Percentiles rank a stretch among this genome's conserved stretches.
Evolutionary conservation across 2,797 vertebrate species (phyloP).

Genomic region (Cynopterus sphinx): DNA sequence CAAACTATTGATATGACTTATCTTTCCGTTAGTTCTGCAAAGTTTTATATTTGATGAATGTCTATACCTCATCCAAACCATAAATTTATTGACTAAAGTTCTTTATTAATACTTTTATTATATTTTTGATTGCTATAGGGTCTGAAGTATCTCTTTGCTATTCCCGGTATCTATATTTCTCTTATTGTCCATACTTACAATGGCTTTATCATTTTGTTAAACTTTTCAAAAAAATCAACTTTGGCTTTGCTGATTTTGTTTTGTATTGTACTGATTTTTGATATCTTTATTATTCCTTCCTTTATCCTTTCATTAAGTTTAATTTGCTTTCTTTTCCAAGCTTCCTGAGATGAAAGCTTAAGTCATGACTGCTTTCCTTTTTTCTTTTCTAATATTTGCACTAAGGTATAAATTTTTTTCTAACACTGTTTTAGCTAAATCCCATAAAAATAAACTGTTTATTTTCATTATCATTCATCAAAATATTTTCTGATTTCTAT

Average conservation of each 20-base stretch:
- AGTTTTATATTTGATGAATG: not conserved
- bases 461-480: constrained; percentile 9
- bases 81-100: not conserved
- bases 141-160: not conserved
- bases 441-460: not conserved
- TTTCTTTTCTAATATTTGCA: not conserved
- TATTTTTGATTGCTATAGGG: not conserved
- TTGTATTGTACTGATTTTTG: not conserved
- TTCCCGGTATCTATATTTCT: not conserved
- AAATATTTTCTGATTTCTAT: constrained; percentile 26
- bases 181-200: not conserved
- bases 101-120: not conserved
- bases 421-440: not conserved
- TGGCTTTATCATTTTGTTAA: not conserved
- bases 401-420: not conserved
- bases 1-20: not conserved
- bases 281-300: not conserved
- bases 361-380: not conserved
- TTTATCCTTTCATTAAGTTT: not conserved
- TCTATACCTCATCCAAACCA: not conserved
- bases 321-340: not conserved
- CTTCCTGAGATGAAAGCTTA: not conserved
- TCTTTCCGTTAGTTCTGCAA: not conserved
- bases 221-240: not conserved
- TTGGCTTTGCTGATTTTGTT: not conserved